A percentile compares a stretch with the other conserved stretches of the same genome.
Conservation (phyloP, 2,797 vertebrate genomes). For the Denticeps clupeoides region DNA sequence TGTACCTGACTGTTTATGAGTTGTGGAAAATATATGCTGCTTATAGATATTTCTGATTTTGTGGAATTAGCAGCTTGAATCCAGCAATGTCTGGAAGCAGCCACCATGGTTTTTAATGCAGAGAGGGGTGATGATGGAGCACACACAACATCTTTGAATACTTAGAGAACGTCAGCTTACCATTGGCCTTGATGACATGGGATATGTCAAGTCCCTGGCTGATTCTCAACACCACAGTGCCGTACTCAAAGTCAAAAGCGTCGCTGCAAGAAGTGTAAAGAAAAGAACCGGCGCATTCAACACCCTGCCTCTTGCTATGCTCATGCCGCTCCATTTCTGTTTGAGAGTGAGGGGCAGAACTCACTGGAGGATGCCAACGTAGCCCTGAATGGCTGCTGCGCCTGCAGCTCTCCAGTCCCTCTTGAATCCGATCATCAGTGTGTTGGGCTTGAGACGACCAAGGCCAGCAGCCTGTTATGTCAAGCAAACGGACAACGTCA, state of each 20-base stretch:
- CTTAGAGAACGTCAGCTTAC: too few relatives aligned
- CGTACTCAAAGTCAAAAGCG: conserved; percentile 88
- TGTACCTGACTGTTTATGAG: too few relatives aligned
- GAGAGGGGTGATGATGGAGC: too few relatives aligned
- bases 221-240: conserved; percentile 74
- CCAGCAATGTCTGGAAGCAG: too few relatives aligned
- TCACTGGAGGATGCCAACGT: conserved; percentile 91
- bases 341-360: conserved; percentile 35
- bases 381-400: conserved; percentile 64
- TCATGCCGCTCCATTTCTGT: background rate
- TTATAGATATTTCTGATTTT: too few relatives aligned
- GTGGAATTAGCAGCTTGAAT: too few relatives aligned
- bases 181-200: conserved; percentile 80
- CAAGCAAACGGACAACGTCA: conserved; percentile 3
- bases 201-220: conserved; percentile 84
- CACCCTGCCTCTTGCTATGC: background rate
- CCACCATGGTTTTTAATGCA: too few relatives aligned
- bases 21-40: too few relatives aligned
- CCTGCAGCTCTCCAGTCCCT: conserved; percentile 73
- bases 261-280: conserved; percentile 67
- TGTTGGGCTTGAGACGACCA: conserved; percentile 91
- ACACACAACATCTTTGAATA: too few relatives aligned
- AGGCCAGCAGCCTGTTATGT: conserved; percentile 75
- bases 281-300: conserved; percentile 8
- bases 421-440: conserved; percentile 87